Evolutionary conservation across 2,797 vertebrate genomes (phyloP).

Genomic region (Craterocephalus amniculus): DNA sequence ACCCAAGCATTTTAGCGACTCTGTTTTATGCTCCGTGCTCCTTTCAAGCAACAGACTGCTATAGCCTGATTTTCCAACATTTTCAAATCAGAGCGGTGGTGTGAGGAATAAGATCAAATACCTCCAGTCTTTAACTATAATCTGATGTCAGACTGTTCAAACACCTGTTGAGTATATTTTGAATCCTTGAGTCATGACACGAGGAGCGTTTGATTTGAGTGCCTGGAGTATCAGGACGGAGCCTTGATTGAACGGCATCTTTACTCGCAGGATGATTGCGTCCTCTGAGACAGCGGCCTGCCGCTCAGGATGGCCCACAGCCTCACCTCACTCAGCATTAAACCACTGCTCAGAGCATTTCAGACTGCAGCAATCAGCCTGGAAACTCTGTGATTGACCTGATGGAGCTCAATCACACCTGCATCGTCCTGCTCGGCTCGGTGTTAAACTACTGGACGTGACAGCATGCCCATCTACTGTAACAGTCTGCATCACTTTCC

Average conservation of each 20-base stretch:
- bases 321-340: conserved; percentile 27
- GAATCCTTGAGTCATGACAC: conserved; percentile 21
- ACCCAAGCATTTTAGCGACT: not conserved
- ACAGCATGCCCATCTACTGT: not conserved
- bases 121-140: not conserved
- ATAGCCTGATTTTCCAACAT: not conserved
- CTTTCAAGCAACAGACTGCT: not conserved
- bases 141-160: conserved; percentile 16
- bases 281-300: conserved; percentile 14
- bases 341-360: not conserved
- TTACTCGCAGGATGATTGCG: conserved; percentile 24
- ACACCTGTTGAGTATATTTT: conserved; percentile 17
- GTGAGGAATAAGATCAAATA: not conserved
- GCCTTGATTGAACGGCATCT: conserved; percentile 30
- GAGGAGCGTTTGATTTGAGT: conserved; percentile 53
- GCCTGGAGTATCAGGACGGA: conserved; percentile 8
- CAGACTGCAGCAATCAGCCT: conserved; percentile 36
- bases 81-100: not conserved
- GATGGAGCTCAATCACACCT: conserved; percentile 37
- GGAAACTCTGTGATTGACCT: not conserved
- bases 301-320: conserved; percentile 23
- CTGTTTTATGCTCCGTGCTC: not conserved
- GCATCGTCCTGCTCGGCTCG: not conserved
- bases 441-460: not conserved
- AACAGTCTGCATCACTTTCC: not conserved